A percentile compares a stretch with the other conserved stretches of the same genome.
Evolutionary conservation across 2,797 vertebrate species (phyloP).

Genomic region (Aldrovandia affinis): DNA sequence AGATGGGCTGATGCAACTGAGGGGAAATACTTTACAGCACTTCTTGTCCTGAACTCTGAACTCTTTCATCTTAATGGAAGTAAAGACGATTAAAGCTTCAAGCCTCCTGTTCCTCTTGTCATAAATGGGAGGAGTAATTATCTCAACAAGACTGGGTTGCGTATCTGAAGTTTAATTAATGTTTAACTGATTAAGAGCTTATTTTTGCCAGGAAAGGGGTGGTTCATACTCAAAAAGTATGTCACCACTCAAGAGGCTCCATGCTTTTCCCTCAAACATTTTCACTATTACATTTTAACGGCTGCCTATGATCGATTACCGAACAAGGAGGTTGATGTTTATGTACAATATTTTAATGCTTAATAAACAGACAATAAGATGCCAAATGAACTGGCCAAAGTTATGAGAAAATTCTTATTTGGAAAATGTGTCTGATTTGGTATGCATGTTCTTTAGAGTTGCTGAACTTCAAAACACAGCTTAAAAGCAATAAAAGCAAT

Average conservation of each 20-base stretch:
- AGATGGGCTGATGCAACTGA: not conserved
- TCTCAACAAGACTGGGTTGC: not conserved
- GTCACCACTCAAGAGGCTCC: conserved; percentile 21
- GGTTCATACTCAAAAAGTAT: conserved; percentile 22
- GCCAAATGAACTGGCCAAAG: not conserved
- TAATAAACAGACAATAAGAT: not conserved
- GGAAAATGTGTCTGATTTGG: not conserved
- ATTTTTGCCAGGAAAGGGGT: not conserved
- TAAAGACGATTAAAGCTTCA: not conserved
- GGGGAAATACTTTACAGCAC: not conserved
- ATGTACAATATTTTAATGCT: not conserved
- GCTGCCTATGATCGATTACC: not conserved
- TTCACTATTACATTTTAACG: not conserved
- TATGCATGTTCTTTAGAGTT: not conserved
- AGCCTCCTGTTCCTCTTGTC: not conserved
- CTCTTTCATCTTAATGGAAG: not conserved
- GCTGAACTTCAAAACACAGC: not conserved
- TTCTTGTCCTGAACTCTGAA: not conserved
- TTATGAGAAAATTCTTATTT: not conserved
- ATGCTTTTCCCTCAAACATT: not conserved
- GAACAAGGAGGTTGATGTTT: not conserved
- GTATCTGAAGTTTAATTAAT: conserved; percentile 29
- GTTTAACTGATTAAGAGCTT: conserved; percentile 29
- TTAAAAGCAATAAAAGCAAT: not conserved
- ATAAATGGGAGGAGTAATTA: conserved; percentile 16